These are phyloP conservation scores for Ptiloglossa arizonensis DNA, from an alignment of 1,140 invertebrate genomes.

Conservation along the genomic window DNA sequence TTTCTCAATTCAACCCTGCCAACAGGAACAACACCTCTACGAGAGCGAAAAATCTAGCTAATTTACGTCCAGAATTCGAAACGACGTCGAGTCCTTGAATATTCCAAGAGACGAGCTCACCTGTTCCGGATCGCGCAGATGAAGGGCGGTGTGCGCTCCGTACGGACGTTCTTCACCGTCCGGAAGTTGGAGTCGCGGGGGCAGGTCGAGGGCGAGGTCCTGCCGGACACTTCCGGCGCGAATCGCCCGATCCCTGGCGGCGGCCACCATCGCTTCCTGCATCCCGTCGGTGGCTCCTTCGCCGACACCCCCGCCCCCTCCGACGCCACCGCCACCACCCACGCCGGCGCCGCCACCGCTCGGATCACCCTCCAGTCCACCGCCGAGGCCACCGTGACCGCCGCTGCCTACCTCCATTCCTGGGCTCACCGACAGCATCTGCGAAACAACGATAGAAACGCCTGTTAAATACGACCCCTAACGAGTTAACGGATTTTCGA, in stretches of 20 bases:
- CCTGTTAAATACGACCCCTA: too few species aligned
- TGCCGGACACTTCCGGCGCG: slow-evolving; percentile 84
- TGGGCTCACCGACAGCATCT: slow-evolving; percentile 86
- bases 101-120: slow-evolving; percentile 68
- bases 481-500: too few species aligned
- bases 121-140: slow-evolving; percentile 85
- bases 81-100: neutral
- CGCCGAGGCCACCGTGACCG: slow-evolving; percentile 82
- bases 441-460: slow-evolving; percentile 33
- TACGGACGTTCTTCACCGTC: slow-evolving; percentile 88
- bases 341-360: slow-evolving; percentile 68
- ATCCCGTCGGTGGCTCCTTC: slow-evolving; percentile 80
- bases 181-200: slow-evolving; percentile 86
- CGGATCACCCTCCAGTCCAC: slow-evolving; percentile 79
- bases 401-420: slow-evolving; percentile 84
- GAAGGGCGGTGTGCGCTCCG: slow-evolving; percentile 83
- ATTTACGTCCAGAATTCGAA: too few species aligned
- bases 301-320: slow-evolving; percentile 64
- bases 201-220: slow-evolving; percentile 85
- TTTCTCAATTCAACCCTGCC: too few species aligned
- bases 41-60: too few species aligned
- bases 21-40: too few species aligned
- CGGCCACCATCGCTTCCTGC: slow-evolving; percentile 79
- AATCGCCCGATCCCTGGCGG: slow-evolving; percentile 83
- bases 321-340: slow-evolving; percentile 80